Evolutionary conservation across 2,888 invertebrate species (phyloP).

Genomic region (Spisula subtruncata): DNA sequence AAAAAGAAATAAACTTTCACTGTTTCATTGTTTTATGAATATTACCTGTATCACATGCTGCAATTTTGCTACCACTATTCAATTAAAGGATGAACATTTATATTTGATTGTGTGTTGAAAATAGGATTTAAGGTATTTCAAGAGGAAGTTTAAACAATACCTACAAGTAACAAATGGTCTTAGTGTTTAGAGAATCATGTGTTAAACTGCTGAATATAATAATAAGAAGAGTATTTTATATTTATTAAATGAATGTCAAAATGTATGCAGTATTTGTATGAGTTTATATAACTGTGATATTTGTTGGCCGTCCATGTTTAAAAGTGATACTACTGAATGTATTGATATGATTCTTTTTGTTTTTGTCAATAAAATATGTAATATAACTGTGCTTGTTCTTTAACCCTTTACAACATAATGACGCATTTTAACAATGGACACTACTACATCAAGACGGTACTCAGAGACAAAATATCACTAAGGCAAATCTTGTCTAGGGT

Average conservation of each 20-base stretch:
- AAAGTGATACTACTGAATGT: background rate
- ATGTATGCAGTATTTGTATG: background rate
- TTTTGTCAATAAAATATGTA: constrained; percentile 30
- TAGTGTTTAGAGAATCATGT: background rate
- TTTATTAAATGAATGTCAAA: background rate
- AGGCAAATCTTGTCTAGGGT: too few species aligned
- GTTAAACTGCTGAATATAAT: constrained; percentile 16
- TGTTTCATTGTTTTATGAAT: constrained; percentile 9
- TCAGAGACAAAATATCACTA: too few species aligned
- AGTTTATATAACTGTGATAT: constrained; percentile 28
- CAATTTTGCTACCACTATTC: background rate
- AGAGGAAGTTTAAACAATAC: background rate
- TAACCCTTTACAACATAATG: too few species aligned
- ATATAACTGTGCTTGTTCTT: background rate
- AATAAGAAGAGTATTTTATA: background rate
- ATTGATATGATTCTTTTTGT: background rate
- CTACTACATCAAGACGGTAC: too few species aligned
- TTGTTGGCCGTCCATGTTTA: background rate
- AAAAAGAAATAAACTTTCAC: constrained; percentile 77
- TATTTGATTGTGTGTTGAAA: background rate
- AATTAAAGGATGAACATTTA: background rate
- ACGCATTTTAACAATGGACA: too few species aligned
- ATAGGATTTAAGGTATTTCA: background rate
- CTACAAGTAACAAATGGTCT: background rate
- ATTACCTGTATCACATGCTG: background rate